A percentile compares a stretch with the other conserved stretches of the same genome.
These are phyloP conservation scores for Sipha flava DNA, from an alignment of 1,140 invertebrate species.

Conservation along the genomic window DNA sequence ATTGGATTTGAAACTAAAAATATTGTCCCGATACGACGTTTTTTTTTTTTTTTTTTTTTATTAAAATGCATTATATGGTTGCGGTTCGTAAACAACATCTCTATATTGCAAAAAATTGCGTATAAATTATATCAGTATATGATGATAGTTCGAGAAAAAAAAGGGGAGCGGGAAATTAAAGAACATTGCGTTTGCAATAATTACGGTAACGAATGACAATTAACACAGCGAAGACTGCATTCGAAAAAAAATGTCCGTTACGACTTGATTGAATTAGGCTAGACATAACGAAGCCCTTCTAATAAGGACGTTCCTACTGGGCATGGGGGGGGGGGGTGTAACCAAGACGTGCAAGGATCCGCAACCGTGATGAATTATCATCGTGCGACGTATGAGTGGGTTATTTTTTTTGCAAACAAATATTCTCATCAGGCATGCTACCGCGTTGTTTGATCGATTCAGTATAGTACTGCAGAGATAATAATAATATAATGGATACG, in stretches of 20 bases:
- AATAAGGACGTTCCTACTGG: not conserved
- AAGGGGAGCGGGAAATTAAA: not conserved
- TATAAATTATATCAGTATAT: too few species aligned
- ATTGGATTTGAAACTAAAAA: too few species aligned
- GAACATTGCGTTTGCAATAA: not conserved
- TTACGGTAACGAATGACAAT: not conserved
- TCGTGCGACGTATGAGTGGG: not conserved
- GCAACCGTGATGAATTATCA: not conserved
- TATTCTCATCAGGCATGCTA: not conserved
- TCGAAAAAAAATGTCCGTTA: not conserved
- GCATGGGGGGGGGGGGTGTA: not conserved
- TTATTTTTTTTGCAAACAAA: not conserved
- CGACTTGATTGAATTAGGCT: not conserved
- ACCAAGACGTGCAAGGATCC: not conserved
- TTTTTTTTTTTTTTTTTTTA: too few species aligned
- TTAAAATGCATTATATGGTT: too few species aligned
- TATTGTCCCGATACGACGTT: too few species aligned
- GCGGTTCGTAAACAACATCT: too few species aligned
- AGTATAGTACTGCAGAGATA: too few species aligned
- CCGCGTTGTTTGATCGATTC: not conserved
- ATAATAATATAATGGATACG: not conserved
- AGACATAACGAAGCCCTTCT: not conserved
- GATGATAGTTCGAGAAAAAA: too few species aligned
- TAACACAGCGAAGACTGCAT: not conserved
- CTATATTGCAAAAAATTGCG: too few species aligned